Base-by-base conservation (phyloP, 2,113 vertebrate genomes). In the Recurvirostra avosetta region DNA sequence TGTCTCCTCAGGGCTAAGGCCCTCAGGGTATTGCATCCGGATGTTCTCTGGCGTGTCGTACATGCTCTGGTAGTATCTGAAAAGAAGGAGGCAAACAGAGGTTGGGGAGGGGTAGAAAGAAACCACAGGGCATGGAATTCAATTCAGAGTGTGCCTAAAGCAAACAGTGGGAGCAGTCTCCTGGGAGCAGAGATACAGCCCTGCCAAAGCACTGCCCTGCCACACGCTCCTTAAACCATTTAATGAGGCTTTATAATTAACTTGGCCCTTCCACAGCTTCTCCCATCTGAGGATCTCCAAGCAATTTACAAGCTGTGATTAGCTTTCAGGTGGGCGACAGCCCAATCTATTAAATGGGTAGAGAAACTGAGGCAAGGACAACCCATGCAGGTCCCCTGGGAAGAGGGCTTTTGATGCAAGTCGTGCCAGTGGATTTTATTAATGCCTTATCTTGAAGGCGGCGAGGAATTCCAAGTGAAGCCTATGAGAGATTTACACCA, bases 61-160 rank as follows among this genome's bases (percentile, higher is more conserved):
- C 95, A 99, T 96, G 76, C 99, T 99, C 97, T 99, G 98, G 82
- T 99, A 99, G 95, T 99, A 99, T 77, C 99, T 99, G 98, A 11
- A 70, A 84, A 50, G 63, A 36, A 79, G 22, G n/a, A 34, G 58
- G 36, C 58, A 53, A 70, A 56, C 10, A 7, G 88, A 50, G 15
- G 9, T 78, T 74, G 85, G 65, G 32, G 52, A 68, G 80, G 45
- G 71, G 93, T 61, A 34, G 72, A 32, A 86, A 40, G 34, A 78
- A 75, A 78, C 12, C 76, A 30, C 82, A 43, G 65, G 72, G 53
- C 58, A 62, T 11, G 63, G 94, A 68, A 86, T 71, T 65, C 66
- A 65, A 71, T 86, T 62, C 72, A 22, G 61, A 82, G 41, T 17
- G 17, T 61, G 74, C 56, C 72, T 36, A 71, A 73, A 94, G 94